phyloP scores from a whole-genome alignment of 2,888 invertebrate genomes.

The Eupithecia exiguata region DNA sequence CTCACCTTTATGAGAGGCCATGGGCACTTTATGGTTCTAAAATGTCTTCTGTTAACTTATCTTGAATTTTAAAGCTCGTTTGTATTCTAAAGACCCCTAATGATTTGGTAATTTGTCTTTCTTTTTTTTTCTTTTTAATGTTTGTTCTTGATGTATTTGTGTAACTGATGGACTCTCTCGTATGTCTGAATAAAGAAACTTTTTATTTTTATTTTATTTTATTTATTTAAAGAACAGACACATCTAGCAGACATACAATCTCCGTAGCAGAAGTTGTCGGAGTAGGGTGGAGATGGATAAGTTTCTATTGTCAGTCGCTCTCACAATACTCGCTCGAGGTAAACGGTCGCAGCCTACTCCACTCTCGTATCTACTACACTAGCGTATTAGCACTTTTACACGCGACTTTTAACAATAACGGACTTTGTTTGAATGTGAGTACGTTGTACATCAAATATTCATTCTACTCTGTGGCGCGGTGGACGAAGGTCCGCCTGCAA shows the following conservation, averaged over 20 bases:
- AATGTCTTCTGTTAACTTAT: neutral
- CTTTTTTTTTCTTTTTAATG: too few species aligned
- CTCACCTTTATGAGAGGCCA: neutral
- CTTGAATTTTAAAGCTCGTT: neutral
- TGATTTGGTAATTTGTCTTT: too few species aligned
- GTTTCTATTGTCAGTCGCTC: constrained; percentile 57
- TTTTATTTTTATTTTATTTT: too few species aligned
- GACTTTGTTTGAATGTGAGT: neutral
- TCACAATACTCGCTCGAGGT: constrained; percentile 48
- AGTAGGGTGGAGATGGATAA: constrained; percentile 42
- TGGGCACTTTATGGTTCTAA: too few species aligned
- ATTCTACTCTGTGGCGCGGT: too few species aligned
- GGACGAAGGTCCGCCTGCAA: too few species aligned
- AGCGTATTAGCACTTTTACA: constrained; percentile 12
- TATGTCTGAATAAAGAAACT: too few species aligned
- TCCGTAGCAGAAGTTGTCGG: constrained; percentile 24
- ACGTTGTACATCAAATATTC: too few species aligned
- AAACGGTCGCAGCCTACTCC: constrained; percentile 40
- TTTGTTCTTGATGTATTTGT: too few species aligned
- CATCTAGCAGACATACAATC: constrained; percentile 29
- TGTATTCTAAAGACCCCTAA: neutral
- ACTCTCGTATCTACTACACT: neutral
- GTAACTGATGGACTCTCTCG: too few species aligned
- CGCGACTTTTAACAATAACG: neutral
- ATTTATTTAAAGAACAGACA: constrained; percentile 4